A percentile compares a stretch with the other conserved stretches of the same genome.
phyloP scores from a whole-genome alignment of 2,113 vertebrate genomes.

The Sinocyclocheilus anshuiensis region DNA sequence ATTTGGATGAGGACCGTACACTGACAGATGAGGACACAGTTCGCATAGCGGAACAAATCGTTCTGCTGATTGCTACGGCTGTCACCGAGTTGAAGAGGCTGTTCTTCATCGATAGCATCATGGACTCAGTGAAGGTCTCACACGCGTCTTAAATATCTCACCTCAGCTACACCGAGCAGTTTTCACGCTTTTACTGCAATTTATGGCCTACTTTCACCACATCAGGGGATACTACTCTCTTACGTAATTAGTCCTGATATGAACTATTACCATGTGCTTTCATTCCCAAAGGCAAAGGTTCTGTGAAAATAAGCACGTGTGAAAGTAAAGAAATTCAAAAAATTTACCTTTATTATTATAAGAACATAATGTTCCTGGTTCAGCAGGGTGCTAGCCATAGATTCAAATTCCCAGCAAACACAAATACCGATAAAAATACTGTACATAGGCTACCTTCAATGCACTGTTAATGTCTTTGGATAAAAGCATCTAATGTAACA shows the following conservation, averaged over 20 bases:
- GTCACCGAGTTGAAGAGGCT: constrained; percentile 81
- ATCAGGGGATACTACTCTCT: constrained; percentile 11
- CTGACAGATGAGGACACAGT: constrained; percentile 84
- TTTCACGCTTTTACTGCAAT: constrained; percentile 12
- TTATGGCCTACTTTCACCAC: constrained; percentile 35
- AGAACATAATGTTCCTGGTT: neutral
- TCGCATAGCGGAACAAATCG: constrained; percentile 74
- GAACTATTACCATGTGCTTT: constrained; percentile 9
- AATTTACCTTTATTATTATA: neutral
- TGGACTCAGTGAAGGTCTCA: constrained; percentile 88
- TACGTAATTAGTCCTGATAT: constrained; percentile 32
- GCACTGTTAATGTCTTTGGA: neutral
- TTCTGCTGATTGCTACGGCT: constrained; percentile 71
- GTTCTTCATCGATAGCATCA: constrained; percentile 82
- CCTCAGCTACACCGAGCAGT: neutral
- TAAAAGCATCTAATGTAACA: neutral
- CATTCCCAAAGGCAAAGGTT: constrained; percentile 15
- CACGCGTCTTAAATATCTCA: neutral
- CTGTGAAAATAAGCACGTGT: neutral
- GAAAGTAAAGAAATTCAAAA: neutral
- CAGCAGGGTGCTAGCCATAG: neutral
- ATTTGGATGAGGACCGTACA: constrained; percentile 78
- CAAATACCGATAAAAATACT: neutral
- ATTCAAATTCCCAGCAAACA: neutral
- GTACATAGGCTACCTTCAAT: neutral